Conservation (phyloP, 2,888 invertebrate genomes). For the Ashinkailepas kermadecensis region DNA sequence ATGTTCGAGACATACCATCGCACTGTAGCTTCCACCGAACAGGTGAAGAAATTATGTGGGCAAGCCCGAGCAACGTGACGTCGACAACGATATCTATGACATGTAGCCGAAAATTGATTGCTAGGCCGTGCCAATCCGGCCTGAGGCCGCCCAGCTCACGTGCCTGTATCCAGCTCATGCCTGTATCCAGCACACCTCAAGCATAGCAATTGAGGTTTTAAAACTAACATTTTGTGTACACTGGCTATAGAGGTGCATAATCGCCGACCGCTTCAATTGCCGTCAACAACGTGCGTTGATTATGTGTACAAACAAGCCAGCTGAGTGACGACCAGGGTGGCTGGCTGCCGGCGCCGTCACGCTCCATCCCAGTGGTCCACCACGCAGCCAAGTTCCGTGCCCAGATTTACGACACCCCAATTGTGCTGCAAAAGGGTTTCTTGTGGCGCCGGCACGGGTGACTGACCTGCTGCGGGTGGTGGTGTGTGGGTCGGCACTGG, state of each 20-base stretch:
- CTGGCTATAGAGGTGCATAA: neutral
- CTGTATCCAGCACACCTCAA: neutral
- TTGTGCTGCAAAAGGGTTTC: slow-evolving; percentile 21
- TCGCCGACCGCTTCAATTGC: neutral
- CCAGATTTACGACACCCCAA: slow-evolving; percentile 1
- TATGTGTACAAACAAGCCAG: neutral
- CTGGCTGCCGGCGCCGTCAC: neutral
- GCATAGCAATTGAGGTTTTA: neutral
- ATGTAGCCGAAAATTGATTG: neutral
- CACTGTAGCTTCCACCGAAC: neutral
- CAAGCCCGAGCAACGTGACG: neutral
- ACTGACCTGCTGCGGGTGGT: neutral
- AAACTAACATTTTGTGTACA: slow-evolving; percentile 7
- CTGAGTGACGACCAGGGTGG: neutral
- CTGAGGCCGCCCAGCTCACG: neutral
- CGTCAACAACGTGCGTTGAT: slow-evolving; percentile 1
- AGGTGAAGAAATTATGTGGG: slow-evolving; percentile 10
- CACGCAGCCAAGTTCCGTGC: too few relatives aligned
- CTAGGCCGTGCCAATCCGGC: neutral
- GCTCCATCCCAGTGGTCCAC: neutral
- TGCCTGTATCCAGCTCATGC: neutral
- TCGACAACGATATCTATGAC: neutral
- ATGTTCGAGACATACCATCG: neutral
- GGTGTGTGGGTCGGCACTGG: neutral
- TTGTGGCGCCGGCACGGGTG: neutral